Percentiles rank a stretch among this genome's conserved stretches.
These are phyloP conservation scores for Pristiophorus japonicus DNA, from an alignment of 2,113 vertebrate species.

Conservation along the genomic window DNA sequence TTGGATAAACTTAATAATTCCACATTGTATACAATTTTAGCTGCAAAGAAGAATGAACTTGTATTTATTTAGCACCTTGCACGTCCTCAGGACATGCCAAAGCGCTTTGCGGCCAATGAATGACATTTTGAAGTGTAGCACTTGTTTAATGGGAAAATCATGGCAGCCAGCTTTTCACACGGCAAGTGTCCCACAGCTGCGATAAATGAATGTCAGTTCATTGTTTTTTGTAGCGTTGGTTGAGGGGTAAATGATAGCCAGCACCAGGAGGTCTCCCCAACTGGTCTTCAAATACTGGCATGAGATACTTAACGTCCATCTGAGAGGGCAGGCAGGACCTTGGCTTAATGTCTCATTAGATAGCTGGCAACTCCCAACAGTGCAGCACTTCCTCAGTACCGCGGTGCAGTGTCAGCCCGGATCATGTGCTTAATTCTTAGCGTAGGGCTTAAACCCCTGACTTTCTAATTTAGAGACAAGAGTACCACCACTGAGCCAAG, in stretches of 20 bases:
- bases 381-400: no score
- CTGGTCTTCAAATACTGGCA: not conserved
- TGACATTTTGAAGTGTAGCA: not conserved
- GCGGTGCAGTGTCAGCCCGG: no score
- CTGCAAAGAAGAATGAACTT: not conserved
- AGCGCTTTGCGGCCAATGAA: not conserved
- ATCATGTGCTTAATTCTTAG: no score
- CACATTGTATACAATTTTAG: not conserved
- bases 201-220: not conserved
- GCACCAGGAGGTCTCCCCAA: not conserved
- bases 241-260: not conserved
- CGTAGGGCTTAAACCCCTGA: not conserved
- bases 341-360: not conserved
- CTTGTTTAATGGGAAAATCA: not conserved
- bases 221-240: not conserved
- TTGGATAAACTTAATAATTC: not conserved
- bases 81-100: not conserved
- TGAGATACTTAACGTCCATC: not conserved
- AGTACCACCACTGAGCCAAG: not conserved
- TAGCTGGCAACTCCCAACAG: not conserved
- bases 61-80: not conserved
- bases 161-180: not conserved
- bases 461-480: not conserved
- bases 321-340: not conserved
- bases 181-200: not conserved